These are phyloP conservation scores for Scaptomyza pallida DNA, from an alignment of 1,140 invertebrate species.

Conservation along the genomic window DNA sequence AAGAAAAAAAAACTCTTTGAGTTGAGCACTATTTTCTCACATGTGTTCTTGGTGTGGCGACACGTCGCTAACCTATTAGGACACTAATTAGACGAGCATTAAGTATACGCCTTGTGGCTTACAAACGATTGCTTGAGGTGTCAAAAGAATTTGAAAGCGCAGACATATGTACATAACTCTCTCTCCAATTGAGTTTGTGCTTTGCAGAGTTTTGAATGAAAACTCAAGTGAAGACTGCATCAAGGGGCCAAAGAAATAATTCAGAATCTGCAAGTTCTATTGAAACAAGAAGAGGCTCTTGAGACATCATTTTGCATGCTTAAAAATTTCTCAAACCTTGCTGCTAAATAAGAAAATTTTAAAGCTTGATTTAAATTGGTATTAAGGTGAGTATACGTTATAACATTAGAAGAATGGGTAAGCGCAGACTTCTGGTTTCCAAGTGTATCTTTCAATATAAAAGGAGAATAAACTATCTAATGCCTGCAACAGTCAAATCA, in stretches of 20 bases:
- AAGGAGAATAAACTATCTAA: too few species aligned
- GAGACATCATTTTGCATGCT: neutral
- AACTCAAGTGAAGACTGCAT: conserved; percentile 1
- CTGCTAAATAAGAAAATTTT: too few species aligned
- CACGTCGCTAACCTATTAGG: conserved; percentile 21
- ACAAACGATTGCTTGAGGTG: conserved; percentile 16
- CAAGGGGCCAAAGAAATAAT: neutral
- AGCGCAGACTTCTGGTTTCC: too few species aligned
- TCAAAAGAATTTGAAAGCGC: conserved; percentile 12
- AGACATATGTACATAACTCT: too few species aligned
- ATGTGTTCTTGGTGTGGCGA: conserved; percentile 19
- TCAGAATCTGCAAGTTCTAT: neutral
- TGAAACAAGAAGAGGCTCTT: neutral
- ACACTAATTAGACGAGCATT: conserved; percentile 66
- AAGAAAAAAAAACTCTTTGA: conserved; percentile 53
- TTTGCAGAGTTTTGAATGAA: conserved; percentile 20
- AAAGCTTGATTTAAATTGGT: too few species aligned
- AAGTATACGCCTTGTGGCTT: conserved; percentile 41
- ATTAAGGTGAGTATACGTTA: too few species aligned
- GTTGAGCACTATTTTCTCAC: conserved; percentile 51
- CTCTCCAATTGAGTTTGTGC: conserved; percentile 16
- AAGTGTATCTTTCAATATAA: too few species aligned
- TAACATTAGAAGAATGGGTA: too few species aligned
- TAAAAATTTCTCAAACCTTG: too few species aligned
- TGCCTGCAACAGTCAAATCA: too few species aligned